Evolutionary conservation across 2,797 vertebrate species (phyloP).

Genomic region (Propithecus perrieri): DNA sequence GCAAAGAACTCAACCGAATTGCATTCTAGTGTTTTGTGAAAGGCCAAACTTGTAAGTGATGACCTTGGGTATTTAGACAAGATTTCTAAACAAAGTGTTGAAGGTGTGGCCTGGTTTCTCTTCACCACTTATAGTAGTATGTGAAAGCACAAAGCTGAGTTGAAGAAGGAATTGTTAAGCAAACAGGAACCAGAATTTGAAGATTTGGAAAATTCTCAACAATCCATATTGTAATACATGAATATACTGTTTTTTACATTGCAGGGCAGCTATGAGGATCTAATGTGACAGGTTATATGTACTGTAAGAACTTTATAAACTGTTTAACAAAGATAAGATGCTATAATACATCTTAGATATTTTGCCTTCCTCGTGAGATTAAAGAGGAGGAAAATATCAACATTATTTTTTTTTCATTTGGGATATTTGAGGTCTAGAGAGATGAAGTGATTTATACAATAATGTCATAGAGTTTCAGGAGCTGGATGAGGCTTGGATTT

Average conservation of each 20-base stretch:
- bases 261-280: background rate
- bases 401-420: slow-evolving; percentile 3
- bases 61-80: background rate
- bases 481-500: background rate
- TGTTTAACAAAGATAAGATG: background rate
- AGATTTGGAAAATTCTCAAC: background rate
- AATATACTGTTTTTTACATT: background rate
- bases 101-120: background rate
- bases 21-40: background rate
- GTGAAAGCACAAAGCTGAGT: background rate
- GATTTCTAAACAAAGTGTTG: background rate
- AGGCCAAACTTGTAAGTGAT: background rate
- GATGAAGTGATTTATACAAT: background rate
- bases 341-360: background rate
- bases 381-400: background rate
- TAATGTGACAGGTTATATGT: background rate
- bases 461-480: background rate
- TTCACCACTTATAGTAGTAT: background rate
- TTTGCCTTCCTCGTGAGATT: background rate
- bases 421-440: background rate
- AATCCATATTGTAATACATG: background rate
- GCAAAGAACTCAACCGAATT: background rate
- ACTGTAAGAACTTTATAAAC: background rate
- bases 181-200: background rate
- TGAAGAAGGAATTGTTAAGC: background rate